phyloP scores from a whole-genome alignment of 2,888 invertebrate genomes.

The Bedellia somnulentella region DNA sequence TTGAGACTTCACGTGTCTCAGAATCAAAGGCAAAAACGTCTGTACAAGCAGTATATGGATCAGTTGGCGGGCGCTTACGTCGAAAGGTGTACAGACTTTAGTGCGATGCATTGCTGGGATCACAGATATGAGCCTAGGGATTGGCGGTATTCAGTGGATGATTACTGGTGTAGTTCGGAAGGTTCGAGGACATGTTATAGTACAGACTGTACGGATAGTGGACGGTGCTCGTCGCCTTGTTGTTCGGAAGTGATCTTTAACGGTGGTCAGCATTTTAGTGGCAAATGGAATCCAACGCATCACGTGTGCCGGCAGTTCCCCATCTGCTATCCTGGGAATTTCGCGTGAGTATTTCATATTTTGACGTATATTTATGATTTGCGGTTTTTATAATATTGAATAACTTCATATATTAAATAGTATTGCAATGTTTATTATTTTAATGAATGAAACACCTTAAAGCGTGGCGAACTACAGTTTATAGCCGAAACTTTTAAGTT shows the following conservation, averaged over 20 bases:
- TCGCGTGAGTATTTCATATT: constrained; percentile 39
- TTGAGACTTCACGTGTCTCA: constrained; percentile 57
- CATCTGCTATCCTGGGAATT: constrained; percentile 45
- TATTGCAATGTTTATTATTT: too few species aligned
- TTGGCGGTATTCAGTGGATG: constrained; percentile 34
- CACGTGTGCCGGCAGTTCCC: constrained; percentile 31
- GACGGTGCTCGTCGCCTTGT: constrained; percentile 48
- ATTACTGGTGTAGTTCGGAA: constrained; percentile 31
- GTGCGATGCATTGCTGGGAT: constrained; percentile 26
- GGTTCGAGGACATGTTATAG: constrained; percentile 29
- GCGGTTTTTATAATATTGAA: too few species aligned
- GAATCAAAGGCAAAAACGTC: constrained; percentile 46
- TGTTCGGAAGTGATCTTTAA: constrained; percentile 57
- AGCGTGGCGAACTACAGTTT: too few species aligned
- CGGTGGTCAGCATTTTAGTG: constrained; percentile 48
- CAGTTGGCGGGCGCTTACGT: constrained; percentile 49
- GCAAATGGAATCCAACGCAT: constrained; percentile 24
- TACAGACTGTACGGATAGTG: constrained; percentile 42
- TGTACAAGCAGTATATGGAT: constrained; percentile 54
- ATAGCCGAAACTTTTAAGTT: too few species aligned
- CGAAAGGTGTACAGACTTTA: constrained; percentile 37
- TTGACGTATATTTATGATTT: too few species aligned
- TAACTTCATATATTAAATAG: too few species aligned
- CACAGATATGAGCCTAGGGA: constrained; percentile 32
- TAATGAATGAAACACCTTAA: too few species aligned